Percentiles rank a stretch among this genome's conserved stretches.
Evolutionary conservation across 2,113 vertebrate species (phyloP).

Genomic region (Seriola dumerili): DNA sequence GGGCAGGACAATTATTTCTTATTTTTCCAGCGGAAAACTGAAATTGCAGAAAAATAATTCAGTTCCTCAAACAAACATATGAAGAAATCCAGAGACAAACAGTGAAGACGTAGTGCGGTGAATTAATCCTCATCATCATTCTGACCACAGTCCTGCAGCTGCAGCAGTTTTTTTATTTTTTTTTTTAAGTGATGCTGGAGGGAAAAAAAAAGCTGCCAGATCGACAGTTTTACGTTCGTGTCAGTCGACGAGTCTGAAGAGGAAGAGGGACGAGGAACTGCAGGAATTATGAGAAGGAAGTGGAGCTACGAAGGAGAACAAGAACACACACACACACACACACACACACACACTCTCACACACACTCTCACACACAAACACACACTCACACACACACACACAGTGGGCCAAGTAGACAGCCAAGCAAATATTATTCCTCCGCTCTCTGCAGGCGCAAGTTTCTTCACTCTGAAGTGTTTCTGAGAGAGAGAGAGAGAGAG

Average conservation of each 20-base stretch:
- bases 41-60: background rate
- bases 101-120: background rate
- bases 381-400: background rate
- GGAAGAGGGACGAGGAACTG: conserved; percentile 20
- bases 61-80: conserved; percentile 15
- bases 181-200: background rate
- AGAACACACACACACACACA: background rate
- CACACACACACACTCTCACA: no score
- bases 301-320: background rate
- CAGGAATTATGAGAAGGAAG: conserved; percentile 15
- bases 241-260: conserved; percentile 22
- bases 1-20: no score
- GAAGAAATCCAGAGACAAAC: background rate
- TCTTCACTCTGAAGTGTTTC: background rate
- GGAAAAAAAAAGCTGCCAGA: conserved; percentile 18
- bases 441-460: background rate
- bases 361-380: no score
- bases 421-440: conserved; percentile 34
- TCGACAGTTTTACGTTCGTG: conserved; percentile 34
- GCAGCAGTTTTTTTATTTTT: conserved; percentile 18
- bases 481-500: no score
- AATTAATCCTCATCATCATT: conserved; percentile 7
- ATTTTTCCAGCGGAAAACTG: no score
- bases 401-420: background rate
- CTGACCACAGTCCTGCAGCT: conserved; percentile 22